phyloP scores from a whole-genome alignment of 2,797 vertebrate species.

The Tangara arthus region DNA sequence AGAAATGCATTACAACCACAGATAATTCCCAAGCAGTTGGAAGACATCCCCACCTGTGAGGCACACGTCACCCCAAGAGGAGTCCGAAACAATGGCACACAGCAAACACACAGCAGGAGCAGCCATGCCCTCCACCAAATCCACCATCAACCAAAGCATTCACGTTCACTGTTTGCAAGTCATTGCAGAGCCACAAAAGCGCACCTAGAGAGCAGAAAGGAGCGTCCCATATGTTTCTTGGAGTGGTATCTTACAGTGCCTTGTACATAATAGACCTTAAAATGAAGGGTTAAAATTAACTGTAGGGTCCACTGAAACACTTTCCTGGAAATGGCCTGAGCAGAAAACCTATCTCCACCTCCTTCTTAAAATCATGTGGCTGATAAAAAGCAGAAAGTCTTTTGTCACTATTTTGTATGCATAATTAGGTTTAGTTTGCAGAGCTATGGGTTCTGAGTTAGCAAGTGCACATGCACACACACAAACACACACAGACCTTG shows the following conservation, averaged over 20 bases:
- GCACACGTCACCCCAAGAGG: not conserved
- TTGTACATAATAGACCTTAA: not conserved
- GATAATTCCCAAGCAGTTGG: not conserved
- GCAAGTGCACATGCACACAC: not conserved
- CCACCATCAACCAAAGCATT: not conserved
- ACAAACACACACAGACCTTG: not conserved
- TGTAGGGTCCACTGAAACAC: not conserved
- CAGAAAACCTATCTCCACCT: not conserved
- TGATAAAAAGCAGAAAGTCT: constrained; percentile 34
- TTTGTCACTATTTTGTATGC: not conserved
- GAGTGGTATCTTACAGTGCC: not conserved
- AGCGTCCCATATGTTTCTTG: not conserved
- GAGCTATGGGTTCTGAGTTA: not conserved
- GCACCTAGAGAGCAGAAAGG: not conserved
- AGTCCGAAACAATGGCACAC: fast-evolving
- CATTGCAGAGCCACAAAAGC: not conserved
- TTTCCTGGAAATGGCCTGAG: not conserved
- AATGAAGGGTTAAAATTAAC: not conserved
- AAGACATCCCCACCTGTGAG: not conserved
- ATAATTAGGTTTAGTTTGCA: not conserved
- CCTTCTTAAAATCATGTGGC: not conserved
- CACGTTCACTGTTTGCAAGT: not conserved
- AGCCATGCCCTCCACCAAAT: not conserved
- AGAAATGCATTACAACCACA: not conserved
- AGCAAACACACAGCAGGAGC: not conserved